phyloP scores from a whole-genome alignment of 1,140 invertebrate species.

The Aphis craccivora region DNA sequence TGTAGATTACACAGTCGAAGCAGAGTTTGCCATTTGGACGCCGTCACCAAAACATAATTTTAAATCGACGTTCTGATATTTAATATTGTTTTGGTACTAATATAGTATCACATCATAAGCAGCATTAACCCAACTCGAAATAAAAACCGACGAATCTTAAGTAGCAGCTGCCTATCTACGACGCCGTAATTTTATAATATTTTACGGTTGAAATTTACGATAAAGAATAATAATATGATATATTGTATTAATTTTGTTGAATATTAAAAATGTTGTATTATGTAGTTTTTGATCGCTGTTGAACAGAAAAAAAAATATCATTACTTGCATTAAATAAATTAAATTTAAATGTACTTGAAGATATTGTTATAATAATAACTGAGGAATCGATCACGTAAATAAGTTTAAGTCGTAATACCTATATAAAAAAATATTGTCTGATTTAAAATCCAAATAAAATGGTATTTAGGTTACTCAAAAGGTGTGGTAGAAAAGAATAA shows the following conservation, averaged over 20 bases:
- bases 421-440: neutral
- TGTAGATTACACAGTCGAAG: neutral
- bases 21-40: neutral
- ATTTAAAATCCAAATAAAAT: neutral
- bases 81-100: neutral
- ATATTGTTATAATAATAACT: neutral
- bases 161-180: neutral
- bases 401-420: neutral
- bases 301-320: neutral
- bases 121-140: neutral
- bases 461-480: neutral
- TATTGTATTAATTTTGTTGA: neutral
- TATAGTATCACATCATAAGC: neutral
- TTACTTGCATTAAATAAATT: neutral
- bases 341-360: neutral
- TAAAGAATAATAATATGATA: neutral
- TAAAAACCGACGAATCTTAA: neutral
- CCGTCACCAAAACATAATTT: neutral
- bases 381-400: neutral
- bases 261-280: neutral
- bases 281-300: neutral
- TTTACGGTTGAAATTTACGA: neutral
- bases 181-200: neutral
- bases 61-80: too few relatives aligned
- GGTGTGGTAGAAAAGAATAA: neutral